Base-by-base conservation (phyloP, 2,888 invertebrate species). In the Drosophila bunnanda region DNA sequence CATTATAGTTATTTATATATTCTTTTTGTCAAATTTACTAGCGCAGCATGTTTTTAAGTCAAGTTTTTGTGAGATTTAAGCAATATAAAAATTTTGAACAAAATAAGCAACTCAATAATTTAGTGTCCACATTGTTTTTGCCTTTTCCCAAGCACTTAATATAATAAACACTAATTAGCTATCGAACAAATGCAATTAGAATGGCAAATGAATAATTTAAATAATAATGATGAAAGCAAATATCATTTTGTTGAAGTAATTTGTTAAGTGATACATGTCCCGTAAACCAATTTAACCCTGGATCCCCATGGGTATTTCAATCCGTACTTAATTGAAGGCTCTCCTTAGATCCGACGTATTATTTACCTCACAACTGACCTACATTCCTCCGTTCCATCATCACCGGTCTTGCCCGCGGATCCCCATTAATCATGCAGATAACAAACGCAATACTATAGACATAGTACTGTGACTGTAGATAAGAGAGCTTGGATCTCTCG, bases 401-500 rank as follows among this genome's bases (percentile, higher is more conserved):
- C 43, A 43, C 38, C 30, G 41, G 41, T 56, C 60, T 28, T 52
- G 57, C 25, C 48, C 25, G 57, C 50, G 52, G 25, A 53, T 34
- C 41, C 36, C 44, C 62, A 46, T 60, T 62, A 62, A 62, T 62
- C 62, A 60, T 17, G 10, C 38, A 30, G 62, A 62, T 64, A 61
- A 46, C 36, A 38, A 46, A 36, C 20, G 13, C 10, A 17, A 13
- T 22, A 22, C 6, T 41, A 41, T 22, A n/a, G n/a, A n/a, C n/a
- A 39, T 12, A 41, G 43, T n/a, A 43, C 8, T n/a, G 44, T n/a
- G 5, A 2, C 25, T 15, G 20, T 1, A 50, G 50, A 50, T 50
- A 50, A 50, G 20, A 62, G 38, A 62, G 46, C 39, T 39, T 10
- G 30, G 7, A 56, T 59, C 39, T 41, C 38, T 32, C n/a, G n/a